Base-by-base conservation (phyloP, 2,113 vertebrate genomes). In the Mandrillus leucophaeus region DNA sequence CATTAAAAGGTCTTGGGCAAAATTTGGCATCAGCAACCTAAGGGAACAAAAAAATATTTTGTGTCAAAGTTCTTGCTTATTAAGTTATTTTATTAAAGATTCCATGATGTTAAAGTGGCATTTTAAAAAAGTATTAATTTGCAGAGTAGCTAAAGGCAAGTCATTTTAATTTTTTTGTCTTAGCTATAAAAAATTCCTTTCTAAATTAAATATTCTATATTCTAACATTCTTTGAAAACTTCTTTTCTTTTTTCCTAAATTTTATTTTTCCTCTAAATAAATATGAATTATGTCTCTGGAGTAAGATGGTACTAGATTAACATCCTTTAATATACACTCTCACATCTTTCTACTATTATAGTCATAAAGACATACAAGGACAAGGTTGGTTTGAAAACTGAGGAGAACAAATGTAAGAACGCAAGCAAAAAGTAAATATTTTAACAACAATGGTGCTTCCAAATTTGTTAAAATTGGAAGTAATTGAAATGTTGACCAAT, bases 1-100 rank as follows among this genome's bases (percentile, higher is more conserved):
- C 88, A 30, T 96, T 97, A 88, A 99, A 99, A 18, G 99, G 98
- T 27, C 97, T 78, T 23, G 92, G 82, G 55, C 93, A 79, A 70
- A 81, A 78, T 13, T 66, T 55, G 25, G 73, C 38, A 59, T 95
- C 88, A 45, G 50, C 48, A 43, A 90, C 90, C 98, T 98, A 76
- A 55, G 8, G 30, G 59, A 12, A 84, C 30, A 57, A 64, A 78
- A 52, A 30, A 70, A 45, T 25, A 45, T 32, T 23, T 43, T 27
- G 27, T 81, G 40, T 95, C 50, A 95, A 38, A 86, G 23, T 80
- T 85, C 43, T 80, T 55, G 22, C 57, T 96, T 52, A 61, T 43
- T 61, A 93, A 90, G 35, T 86, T 52, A 57, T 82, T 90, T 72
- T 83, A 52, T 52, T 40, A 88, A 87, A 61, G 22, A 23, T 43